These are phyloP conservation scores for Conus betulinus DNA, from an alignment of 1,140 invertebrate genomes.

Conservation along the genomic window DNA sequence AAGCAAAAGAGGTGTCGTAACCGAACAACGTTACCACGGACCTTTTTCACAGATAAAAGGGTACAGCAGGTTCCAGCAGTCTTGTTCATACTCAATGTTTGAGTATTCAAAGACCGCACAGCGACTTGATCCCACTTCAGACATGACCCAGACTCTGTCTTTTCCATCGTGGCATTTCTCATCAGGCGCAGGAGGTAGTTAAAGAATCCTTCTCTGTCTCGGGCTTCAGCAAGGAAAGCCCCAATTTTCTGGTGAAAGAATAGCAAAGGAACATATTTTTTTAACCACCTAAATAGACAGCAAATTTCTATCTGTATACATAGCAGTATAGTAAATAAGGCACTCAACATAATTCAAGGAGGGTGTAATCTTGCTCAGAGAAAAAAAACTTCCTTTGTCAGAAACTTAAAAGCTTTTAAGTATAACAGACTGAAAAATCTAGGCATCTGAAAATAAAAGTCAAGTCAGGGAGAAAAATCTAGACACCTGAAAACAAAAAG, in stretches of 20 bases:
- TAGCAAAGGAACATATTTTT: background rate
- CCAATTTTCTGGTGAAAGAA: constrained; percentile 56
- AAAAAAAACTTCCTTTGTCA: no score
- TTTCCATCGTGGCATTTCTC: constrained; percentile 50
- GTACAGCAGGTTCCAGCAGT: constrained; percentile 61
- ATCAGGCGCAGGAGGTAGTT: constrained; percentile 58
- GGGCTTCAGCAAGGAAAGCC: constrained; percentile 64
- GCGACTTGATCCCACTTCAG: constrained; percentile 55
- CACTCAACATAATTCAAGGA: background rate
- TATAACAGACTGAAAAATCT: no score
- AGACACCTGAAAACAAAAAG: no score
- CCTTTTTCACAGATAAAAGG: constrained; percentile 73
- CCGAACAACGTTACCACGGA: constrained; percentile 33
- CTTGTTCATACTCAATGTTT: constrained; percentile 61
- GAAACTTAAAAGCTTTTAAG: no score
- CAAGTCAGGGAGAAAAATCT: no score
- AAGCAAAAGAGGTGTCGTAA: no score
- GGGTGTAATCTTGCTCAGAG: no score
- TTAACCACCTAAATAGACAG: no score
- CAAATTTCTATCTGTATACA: background rate
- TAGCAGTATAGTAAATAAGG: background rate
- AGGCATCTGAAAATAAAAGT: no score
- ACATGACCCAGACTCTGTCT: constrained; percentile 66
- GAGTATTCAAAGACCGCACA: constrained; percentile 63
- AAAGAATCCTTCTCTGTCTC: constrained; percentile 58